phyloP scores from a whole-genome alignment of 2,113 vertebrate genomes.

The Phalacrocorax aristotelis region DNA sequence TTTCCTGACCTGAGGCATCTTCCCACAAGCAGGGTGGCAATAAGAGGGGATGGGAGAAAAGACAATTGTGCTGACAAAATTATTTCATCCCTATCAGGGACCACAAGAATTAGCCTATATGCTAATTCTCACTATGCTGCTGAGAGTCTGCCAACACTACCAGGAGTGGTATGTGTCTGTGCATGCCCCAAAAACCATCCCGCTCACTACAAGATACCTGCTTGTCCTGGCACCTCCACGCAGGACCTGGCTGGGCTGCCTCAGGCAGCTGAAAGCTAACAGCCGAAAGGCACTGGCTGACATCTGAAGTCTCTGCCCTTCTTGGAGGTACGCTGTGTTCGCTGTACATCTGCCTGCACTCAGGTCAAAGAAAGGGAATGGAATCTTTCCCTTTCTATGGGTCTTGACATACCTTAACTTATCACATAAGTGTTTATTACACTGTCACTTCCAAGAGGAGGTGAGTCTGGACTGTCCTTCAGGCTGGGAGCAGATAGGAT shows the following conservation, averaged over 20 bases:
- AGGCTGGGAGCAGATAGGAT: neutral
- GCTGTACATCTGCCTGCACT: neutral
- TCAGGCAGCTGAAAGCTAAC: rapidly evolving
- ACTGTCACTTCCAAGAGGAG: neutral
- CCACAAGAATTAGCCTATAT: neutral
- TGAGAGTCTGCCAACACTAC: neutral
- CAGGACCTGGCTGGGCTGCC: neutral
- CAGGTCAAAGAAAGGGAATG: neutral
- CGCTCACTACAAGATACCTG: neutral
- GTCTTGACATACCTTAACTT: neutral
- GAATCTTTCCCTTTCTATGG: neutral
- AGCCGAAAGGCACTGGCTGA: neutral
- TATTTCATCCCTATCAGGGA: neutral
- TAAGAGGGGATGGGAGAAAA: neutral
- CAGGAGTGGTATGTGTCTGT: neutral
- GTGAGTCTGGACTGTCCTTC: neutral
- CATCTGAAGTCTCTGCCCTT: neutral
- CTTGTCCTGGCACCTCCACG: neutral
- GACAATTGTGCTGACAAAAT: neutral
- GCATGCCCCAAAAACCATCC: neutral
- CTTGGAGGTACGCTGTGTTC: neutral
- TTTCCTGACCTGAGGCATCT: neutral
- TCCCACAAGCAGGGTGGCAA: neutral
- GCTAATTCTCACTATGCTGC: neutral
- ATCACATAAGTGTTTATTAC: neutral